phyloP scores from a whole-genome alignment of 1,140 invertebrate species.

The Trachymyrmex septentrionalis region DNA sequence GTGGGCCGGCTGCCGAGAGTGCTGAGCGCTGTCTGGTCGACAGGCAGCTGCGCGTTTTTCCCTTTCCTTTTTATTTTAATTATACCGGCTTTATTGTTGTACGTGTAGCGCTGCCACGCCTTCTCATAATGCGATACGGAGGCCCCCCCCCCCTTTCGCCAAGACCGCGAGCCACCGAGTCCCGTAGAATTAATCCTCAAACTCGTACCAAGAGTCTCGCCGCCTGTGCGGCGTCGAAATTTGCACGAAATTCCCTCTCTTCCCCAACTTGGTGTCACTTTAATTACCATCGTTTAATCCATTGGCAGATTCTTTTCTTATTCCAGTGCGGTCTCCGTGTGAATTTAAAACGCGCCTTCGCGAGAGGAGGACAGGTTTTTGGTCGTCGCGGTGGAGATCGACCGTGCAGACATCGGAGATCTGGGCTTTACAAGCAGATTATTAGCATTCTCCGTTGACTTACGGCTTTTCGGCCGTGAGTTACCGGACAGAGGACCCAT shows the following conservation, averaged over 20 bases:
- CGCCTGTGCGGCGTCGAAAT: neutral
- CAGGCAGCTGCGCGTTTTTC: slow-evolving; percentile 33
- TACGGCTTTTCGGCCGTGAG: slow-evolving; percentile 69
- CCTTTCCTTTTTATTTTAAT: slow-evolving; percentile 60
- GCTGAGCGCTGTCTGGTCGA: neutral
- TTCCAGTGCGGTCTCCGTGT: neutral
- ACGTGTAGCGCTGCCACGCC: slow-evolving; percentile 62
- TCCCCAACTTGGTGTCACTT: neutral
- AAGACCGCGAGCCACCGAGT: neutral
- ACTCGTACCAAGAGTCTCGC: neutral
- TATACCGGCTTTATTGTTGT: slow-evolving; percentile 66
- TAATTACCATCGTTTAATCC: neutral
- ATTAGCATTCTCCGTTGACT: slow-evolving; percentile 65
- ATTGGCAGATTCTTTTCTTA: neutral
- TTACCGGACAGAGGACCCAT: slow-evolving; percentile 72
- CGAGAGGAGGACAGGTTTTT: neutral
- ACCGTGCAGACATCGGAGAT: slow-evolving; percentile 62
- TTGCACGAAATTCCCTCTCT: neutral
- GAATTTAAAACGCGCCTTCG: neutral
- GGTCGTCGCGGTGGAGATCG: neutral
- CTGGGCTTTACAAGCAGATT: slow-evolving; percentile 68
- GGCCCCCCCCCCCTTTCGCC: slow-evolving; percentile 38
- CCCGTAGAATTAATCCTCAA: slow-evolving; percentile 54
- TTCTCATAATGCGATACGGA: slow-evolving; percentile 35
- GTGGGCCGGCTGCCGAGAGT: slow-evolving; percentile 42